phyloP scores from a whole-genome alignment of 2,888 invertebrate genomes.

The Chelonus formosanus region DNA sequence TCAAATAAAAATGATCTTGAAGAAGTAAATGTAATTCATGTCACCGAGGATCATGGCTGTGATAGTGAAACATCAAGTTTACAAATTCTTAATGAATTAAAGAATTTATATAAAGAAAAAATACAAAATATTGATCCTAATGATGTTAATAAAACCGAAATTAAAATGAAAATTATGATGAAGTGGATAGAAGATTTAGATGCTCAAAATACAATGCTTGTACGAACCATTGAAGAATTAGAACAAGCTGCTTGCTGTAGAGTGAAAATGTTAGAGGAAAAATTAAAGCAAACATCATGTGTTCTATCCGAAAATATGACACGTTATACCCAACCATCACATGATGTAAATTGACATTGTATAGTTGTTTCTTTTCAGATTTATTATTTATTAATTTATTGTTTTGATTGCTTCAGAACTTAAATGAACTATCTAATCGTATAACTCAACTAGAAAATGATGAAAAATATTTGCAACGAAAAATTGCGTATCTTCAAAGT shows the following conservation, averaged over 20 bases:
- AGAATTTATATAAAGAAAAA: conserved; percentile 71
- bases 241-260: conserved; percentile 73
- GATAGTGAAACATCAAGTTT: conserved; percentile 52
- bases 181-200: conserved; percentile 75
- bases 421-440: conserved; percentile 51
- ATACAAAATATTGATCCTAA: conserved; percentile 69
- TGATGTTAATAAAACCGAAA: conserved; percentile 41
- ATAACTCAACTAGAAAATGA: conserved; percentile 49
- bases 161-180: conserved; percentile 72
- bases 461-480: conserved; percentile 63
- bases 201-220: conserved; percentile 75
- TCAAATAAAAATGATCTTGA: neutral
- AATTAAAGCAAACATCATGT: conserved; percentile 66
- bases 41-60: conserved; percentile 42
- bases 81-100: conserved; percentile 70
- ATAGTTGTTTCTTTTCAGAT: conserved; percentile 1
- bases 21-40: neutral
- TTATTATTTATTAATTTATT: conserved; percentile 1
- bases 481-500: conserved; percentile 66
- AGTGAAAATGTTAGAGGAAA: conserved; percentile 68
- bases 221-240: conserved; percentile 73
- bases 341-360: conserved; percentile 44
- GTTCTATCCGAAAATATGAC: conserved; percentile 55
- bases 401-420: conserved; percentile 43
- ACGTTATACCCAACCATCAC: conserved; percentile 48